Base-by-base conservation (phyloP, 2,797 vertebrate genomes). In the Lerista edwardsae region DNA sequence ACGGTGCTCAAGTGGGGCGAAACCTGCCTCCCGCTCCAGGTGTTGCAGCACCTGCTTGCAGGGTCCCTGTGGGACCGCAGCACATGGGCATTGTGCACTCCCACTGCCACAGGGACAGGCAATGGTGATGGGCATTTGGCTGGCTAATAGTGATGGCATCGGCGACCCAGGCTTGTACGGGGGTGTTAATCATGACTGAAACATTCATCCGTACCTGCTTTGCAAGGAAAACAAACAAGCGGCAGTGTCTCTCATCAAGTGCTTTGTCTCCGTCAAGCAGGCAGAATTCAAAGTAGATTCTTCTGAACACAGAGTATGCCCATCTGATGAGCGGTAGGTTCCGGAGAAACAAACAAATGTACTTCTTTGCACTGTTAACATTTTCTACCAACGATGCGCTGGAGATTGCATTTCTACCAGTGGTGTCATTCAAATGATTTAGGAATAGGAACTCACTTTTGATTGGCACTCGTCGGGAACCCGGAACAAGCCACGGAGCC, bases 121-220 rank as follows among this genome's bases (percentile, higher is more conserved):
- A 6, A 15, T 8, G 17, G 31, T 62, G 27, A 57, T 3, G 3
- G 39, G 31, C 4, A 14, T n/a, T 61, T 86, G 51, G 39, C 19
- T n/a, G 10, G 29, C 47, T 51, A n/a, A 67, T 55, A 36, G 55
- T 77, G 31, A 51, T 47, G 61, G 61, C 34, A 31, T 55, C 55
- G 17, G 55, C 64, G 55, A 51, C 39, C 25, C 73, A 69, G 29
- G 31, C 74, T 76, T 5, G n/a, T n/a, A n/a, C n/a, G n/a, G n/a
- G n/a, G 25, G 57, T 76, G 72, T 86, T 82, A 39, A 71, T 62
- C 74, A 77, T 77, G 51, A 39, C 77, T 82, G 73, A 51, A 75
- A 21, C 31, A 7, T 21, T n/a, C 36, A 57, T n/a, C 51, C 19
- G 55, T 57, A 14, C 39, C 39, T 23, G 25, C 27, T 39, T 27